These are phyloP conservation scores for Pseudocheirus occidentalis DNA, from an alignment of 2,797 vertebrate genomes.

Conservation along the genomic window DNA sequence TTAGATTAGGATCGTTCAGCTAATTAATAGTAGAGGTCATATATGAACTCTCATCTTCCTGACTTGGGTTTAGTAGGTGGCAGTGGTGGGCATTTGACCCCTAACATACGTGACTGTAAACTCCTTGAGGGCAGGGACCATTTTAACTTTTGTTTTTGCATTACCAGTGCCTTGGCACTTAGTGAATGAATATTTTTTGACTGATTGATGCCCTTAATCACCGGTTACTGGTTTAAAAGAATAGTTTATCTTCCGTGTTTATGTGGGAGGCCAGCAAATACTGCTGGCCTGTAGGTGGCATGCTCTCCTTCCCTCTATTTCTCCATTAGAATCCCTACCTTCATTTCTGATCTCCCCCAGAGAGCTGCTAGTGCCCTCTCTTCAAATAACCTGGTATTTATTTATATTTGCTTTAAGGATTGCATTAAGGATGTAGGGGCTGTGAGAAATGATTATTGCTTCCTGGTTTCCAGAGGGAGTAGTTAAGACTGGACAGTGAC, in stretches of 20 bases:
- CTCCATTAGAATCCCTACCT: too few relatives aligned
- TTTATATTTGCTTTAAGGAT: too few relatives aligned
- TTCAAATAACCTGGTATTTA: too few relatives aligned
- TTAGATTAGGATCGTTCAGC: not conserved
- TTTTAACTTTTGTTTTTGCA: not conserved
- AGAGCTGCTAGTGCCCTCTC: too few relatives aligned
- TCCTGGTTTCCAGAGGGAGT: not conserved
- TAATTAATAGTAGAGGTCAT: not conserved
- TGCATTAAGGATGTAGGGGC: too few relatives aligned
- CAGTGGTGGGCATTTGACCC: not conserved
- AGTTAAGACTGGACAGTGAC: not conserved
- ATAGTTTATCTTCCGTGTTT: not conserved
- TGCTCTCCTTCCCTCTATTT: too few relatives aligned
- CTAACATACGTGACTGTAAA: not conserved
- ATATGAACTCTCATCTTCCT: not conserved
- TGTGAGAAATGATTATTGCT: too few relatives aligned
- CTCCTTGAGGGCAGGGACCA: not conserved
- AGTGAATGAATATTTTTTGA: not conserved
- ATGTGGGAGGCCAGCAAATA: not conserved
- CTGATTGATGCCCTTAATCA: not conserved
- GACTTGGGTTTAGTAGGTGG: not conserved
- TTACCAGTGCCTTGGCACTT: not conserved
- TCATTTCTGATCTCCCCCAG: too few relatives aligned
- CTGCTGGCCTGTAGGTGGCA: too few relatives aligned
- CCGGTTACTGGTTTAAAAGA: not conserved